phyloP scores from a whole-genome alignment of 2,888 invertebrate genomes.

The Noctua pronuba region DNA sequence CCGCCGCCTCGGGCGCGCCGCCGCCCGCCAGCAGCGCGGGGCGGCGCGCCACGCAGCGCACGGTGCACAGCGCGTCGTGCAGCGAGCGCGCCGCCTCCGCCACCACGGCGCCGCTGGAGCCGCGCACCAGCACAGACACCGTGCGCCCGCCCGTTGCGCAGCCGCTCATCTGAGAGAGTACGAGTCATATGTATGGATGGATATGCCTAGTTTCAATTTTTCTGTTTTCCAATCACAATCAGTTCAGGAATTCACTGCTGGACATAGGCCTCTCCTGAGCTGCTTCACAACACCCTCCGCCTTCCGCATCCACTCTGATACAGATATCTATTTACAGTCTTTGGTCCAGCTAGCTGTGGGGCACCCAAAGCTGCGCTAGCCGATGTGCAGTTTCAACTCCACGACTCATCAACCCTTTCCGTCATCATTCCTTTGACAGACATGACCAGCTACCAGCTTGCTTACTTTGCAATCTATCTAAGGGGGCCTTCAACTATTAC shows the following conservation, averaged over 20 bases:
- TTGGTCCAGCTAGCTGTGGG: background rate
- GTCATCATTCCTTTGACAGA: background rate
- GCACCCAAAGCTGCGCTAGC: background rate
- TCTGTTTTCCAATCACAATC: background rate
- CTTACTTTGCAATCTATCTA: background rate
- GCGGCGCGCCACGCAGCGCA: slow-evolving; percentile 98
- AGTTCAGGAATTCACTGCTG: background rate
- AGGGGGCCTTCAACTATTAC: no score
- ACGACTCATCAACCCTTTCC: background rate
- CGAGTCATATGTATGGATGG: background rate
- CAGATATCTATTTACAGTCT: background rate
- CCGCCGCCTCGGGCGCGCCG: slow-evolving; percentile 99
- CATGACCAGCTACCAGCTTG: background rate
- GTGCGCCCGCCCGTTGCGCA: slow-evolving; percentile 97
- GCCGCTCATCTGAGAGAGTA: slow-evolving; percentile 93
- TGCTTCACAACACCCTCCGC: background rate
- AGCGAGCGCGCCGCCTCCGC: slow-evolving; percentile 97
- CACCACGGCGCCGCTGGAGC: slow-evolving; percentile 95
- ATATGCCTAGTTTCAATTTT: background rate
- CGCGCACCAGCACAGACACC: slow-evolving; percentile 97
- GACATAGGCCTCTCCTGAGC: background rate
- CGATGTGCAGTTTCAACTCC: background rate
- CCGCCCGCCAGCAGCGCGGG: slow-evolving; percentile 98
- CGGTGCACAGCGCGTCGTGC: slow-evolving; percentile 97
- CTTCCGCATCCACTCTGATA: background rate